phyloP scores from a whole-genome alignment of 2,113 vertebrate genomes.

The Pachypanchax playfairii region DNA sequence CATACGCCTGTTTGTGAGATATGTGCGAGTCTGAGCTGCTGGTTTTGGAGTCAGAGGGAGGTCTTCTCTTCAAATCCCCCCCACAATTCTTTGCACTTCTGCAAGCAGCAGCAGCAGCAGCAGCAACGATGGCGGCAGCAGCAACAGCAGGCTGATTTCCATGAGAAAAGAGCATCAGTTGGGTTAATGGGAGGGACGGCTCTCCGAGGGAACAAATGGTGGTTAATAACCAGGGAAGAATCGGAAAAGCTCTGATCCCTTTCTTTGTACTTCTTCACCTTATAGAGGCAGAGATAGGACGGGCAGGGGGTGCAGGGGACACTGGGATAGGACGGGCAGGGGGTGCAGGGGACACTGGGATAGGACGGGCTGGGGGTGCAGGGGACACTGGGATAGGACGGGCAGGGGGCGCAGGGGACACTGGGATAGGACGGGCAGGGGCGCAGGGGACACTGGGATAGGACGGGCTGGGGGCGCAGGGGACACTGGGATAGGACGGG shows the following conservation, averaged over 20 bases:
- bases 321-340: too few relatives aligned
- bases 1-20: conserved; percentile 37
- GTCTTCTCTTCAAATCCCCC: conserved; percentile 68
- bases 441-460: conserved; percentile 24
- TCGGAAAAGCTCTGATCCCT: conserved; percentile 77
- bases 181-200: conserved; percentile 79
- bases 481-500: too few relatives aligned
- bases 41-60: conserved; percentile 56
- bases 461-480: conserved; percentile 27
- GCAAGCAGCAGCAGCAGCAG: conserved; percentile 31
- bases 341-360: conserved; percentile 31
- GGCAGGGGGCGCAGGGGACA: conserved; percentile 27
- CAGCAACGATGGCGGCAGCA: conserved; percentile 26
- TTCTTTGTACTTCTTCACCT: conserved; percentile 74
- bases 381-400: conserved; percentile 28
- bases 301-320: conserved; percentile 26
- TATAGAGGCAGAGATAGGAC: conserved; percentile 40
- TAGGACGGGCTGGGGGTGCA: too few relatives aligned
- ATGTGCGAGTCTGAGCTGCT: conserved; percentile 8
- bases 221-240: conserved; percentile 80
- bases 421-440: too few relatives aligned
- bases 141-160: conserved; percentile 81
- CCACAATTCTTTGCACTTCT: conserved; percentile 75
- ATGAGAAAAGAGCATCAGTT: conserved; percentile 84
- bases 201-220: conserved; percentile 72